Evolutionary conservation across 2,113 vertebrate species (phyloP).

Genomic region (Pyrgilauda ruficollis): DNA sequence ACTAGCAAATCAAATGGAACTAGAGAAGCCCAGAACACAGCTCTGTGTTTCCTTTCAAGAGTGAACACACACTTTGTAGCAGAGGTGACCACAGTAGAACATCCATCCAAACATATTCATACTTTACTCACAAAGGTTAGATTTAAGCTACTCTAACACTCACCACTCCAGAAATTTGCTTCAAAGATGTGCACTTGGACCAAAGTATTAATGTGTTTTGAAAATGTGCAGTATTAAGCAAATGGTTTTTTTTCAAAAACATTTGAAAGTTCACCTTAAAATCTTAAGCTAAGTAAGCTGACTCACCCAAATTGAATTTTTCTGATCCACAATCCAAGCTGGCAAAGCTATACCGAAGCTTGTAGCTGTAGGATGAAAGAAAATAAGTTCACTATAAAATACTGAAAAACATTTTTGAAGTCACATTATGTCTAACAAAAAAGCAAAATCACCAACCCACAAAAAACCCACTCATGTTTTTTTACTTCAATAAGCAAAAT

Average conservation of each 20-base stretch:
- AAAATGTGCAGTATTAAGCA: not conserved
- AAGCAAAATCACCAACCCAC: not conserved
- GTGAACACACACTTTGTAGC: not conserved
- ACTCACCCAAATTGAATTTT: constrained; percentile 96
- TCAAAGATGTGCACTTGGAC: not conserved
- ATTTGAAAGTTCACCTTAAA: not conserved
- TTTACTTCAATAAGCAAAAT: not conserved
- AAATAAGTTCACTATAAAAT: not conserved
- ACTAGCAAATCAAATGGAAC: not conserved
- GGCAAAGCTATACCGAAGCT: constrained; percentile 96
- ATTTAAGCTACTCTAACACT: not conserved
- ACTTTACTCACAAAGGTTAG: not conserved
- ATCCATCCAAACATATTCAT: not conserved
- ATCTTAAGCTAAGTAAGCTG: not conserved
- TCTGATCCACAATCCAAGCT: constrained; percentile 99
- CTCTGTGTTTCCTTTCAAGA: not conserved
- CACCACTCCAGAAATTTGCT: not conserved
- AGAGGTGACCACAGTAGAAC: not conserved
- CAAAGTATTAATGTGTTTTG: not conserved
- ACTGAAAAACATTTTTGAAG: not conserved
- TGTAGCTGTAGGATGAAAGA: constrained; percentile 78
- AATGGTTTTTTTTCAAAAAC: not conserved
- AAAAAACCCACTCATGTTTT: not conserved
- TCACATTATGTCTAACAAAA: not conserved
- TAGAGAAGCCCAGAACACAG: not conserved